Conservation (phyloP, 2,797 vertebrate species). For the Parauchenoglanis ngamensis region DNA sequence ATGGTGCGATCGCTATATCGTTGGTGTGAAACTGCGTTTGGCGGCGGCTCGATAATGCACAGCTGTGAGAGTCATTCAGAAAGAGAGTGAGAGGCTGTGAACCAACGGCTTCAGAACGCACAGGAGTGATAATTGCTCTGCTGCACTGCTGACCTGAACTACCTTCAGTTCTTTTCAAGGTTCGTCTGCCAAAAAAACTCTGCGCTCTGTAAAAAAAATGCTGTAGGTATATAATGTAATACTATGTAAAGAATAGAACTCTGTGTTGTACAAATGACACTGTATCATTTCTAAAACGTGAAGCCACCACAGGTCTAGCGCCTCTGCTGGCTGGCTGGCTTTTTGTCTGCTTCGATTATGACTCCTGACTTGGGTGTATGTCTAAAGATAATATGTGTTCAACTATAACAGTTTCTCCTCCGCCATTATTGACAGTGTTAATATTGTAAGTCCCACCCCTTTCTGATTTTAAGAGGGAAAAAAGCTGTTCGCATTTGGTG, state of each 20-base stretch:
- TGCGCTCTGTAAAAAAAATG: neutral
- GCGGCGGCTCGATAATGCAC: neutral
- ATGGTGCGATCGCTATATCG: slow-evolving; percentile 12
- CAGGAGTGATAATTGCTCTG: neutral
- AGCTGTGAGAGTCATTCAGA: neutral
- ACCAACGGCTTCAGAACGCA: neutral
- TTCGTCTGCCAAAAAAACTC: neutral
- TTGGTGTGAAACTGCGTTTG: slow-evolving; percentile 48
- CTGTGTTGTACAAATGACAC: neutral
- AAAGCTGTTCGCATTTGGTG: too few relatives aligned
- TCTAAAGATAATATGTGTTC: too few relatives aligned
- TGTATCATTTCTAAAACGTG: too few relatives aligned
- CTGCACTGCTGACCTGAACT: neutral
- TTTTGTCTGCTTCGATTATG: too few relatives aligned
- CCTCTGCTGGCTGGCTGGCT: too few relatives aligned
- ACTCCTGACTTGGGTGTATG: too few relatives aligned
- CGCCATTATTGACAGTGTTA: too few relatives aligned
- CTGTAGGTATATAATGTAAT: neutral
- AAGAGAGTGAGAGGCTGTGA: neutral
- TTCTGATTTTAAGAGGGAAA: too few relatives aligned
- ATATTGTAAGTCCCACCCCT: too few relatives aligned
- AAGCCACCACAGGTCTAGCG: too few relatives aligned
- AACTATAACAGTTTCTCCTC: too few relatives aligned
- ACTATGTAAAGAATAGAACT: neutral
- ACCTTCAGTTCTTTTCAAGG: neutral